phyloP scores from a whole-genome alignment of 2,888 invertebrate species.

The Odiellus spinosus region DNA sequence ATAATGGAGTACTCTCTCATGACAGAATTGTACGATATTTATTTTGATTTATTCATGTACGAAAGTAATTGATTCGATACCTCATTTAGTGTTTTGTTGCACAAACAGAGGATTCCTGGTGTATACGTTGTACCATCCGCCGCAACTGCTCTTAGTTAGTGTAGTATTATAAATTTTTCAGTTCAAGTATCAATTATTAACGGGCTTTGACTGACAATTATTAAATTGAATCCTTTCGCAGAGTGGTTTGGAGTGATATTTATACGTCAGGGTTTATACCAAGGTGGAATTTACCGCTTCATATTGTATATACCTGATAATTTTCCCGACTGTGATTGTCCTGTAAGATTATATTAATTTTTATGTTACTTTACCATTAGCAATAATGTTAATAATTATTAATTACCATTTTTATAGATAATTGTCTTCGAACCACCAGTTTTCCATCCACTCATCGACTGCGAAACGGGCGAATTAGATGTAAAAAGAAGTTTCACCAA shows the following conservation, averaged over 20 bases:
- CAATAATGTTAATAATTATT: too few relatives aligned
- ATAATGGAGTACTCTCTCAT: constrained; percentile 77
- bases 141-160: constrained; percentile 61
- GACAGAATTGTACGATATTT: constrained; percentile 75
- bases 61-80: neutral
- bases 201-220: neutral
- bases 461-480: constrained; percentile 57
- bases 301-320: constrained; percentile 65
- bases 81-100: constrained; percentile 57
- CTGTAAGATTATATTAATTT: too few relatives aligned
- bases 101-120: constrained; percentile 68
- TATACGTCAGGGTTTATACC: constrained; percentile 69
- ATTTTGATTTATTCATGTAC: constrained; percentile 17
- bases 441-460: constrained; percentile 71
- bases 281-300: constrained; percentile 80
- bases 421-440: constrained; percentile 66
- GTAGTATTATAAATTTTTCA: neutral
- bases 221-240: constrained; percentile 33
- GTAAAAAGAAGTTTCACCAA: constrained; percentile 61
- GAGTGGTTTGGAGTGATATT: constrained; percentile 86
- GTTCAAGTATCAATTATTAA: neutral
- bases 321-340: constrained; percentile 70
- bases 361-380: neutral
- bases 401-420: constrained; percentile 39
- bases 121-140: constrained; percentile 85